Evolutionary conservation across 2,113 vertebrate genomes (phyloP).

Genomic region (Steatornis caripensis): DNA sequence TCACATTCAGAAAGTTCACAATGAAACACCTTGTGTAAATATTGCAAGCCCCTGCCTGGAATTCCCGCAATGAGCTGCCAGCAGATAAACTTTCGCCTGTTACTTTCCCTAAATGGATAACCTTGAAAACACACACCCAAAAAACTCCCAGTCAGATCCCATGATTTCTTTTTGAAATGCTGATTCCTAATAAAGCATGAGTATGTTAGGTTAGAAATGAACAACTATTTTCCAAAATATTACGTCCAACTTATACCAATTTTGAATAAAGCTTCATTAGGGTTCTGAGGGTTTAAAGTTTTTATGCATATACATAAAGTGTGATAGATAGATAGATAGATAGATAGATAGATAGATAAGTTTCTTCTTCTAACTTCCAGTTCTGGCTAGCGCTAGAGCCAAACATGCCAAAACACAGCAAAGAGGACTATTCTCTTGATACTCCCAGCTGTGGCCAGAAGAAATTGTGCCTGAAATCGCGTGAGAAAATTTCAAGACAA

Average conservation of each 20-base stretch:
- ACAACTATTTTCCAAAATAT: neutral
- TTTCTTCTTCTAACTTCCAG: neutral
- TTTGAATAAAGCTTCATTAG: neutral
- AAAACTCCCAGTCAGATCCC: neutral
- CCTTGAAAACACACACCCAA: neutral
- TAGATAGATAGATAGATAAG: neutral
- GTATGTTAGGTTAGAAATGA: neutral
- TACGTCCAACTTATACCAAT: neutral
- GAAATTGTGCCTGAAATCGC: slow-evolving; percentile 20
- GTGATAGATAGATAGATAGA: neutral
- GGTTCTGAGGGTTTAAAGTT: neutral
- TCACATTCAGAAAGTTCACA: neutral
- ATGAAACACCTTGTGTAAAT: slow-evolving; percentile 61
- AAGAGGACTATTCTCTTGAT: neutral
- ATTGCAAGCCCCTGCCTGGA: slow-evolving; percentile 36
- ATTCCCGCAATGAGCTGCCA: slow-evolving; percentile 47
- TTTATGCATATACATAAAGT: neutral
- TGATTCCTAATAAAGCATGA: neutral
- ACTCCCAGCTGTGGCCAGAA: slow-evolving; percentile 31
- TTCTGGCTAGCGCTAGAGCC: neutral
- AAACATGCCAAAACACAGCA: neutral
- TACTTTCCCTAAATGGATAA: neutral
- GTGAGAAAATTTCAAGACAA: slow-evolving; percentile 47
- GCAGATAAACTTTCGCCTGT: neutral
- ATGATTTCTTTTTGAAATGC: neutral